Evolutionary conservation across 2,888 invertebrate species (phyloP), one percentile per base, ranked within the genome.

Genomic region (Hetaerina titia): DNA sequence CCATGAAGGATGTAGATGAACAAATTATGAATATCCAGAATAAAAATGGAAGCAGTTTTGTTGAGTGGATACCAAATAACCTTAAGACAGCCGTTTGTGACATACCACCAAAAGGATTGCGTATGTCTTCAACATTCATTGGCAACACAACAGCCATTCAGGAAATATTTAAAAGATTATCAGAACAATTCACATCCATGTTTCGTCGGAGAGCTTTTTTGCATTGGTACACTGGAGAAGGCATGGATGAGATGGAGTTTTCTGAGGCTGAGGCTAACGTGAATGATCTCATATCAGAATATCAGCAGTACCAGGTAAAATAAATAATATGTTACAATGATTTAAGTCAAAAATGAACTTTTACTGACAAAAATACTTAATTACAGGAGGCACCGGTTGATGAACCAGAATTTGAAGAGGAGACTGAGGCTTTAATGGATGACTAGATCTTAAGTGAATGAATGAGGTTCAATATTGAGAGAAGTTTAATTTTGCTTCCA

Each of bases 11-110:
- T 96, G 98, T 98, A n/a, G 97, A 99, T 97, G 98, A 98, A 96
- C 98, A 98, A 97, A 99, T 99, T 99, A 97, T 99, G 96, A 99
- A 99, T 97, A 98, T 99, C 96, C 99, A 99, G 96, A 99, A 99
- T 97, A 99, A 99, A 97, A 99, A 99, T 97, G 97, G 98, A 96
- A 98, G 98, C 95, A 98, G 98, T 98, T 98, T 98, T 97, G 98
- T 98, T 69, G 98, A 98, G 97, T 98, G 99, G 99, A 99, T 99
- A 97, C 99, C 99, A 94, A 99, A 99, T 97, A 99, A 99, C 97
- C 98, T 99, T 95, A 99, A 99, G 97, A 98, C 98, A 25, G 99
- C 99, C 96, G 98, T 99, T 96, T 99, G 99, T 97, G 99, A 99
- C 97, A 99, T 99, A 96, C 99, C 98, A 96, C 98, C 98, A 25